These are phyloP conservation scores for Deilephila elpenor DNA, from an alignment of 2,888 invertebrate genomes.

Conservation along the genomic window DNA sequence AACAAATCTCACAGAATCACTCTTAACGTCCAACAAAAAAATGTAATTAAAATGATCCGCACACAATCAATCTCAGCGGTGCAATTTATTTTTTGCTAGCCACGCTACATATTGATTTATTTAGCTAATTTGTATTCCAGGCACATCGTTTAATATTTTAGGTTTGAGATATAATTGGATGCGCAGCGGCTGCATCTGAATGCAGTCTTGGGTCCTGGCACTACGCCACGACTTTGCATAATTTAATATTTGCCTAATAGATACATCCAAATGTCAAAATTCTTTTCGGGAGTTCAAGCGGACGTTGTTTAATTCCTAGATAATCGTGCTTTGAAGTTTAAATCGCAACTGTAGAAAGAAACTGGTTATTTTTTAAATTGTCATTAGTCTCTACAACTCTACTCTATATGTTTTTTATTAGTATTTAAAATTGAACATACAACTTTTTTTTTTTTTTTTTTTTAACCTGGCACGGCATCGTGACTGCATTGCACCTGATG, in stretches of 20 bases:
- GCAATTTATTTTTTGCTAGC: conserved; percentile 28
- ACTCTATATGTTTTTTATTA: too few relatives aligned
- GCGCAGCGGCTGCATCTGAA: conserved; percentile 74
- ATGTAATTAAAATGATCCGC: background rate
- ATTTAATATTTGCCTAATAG: conserved; percentile 69
- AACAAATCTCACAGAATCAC: background rate
- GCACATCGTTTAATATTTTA: conserved; percentile 77
- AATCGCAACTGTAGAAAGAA: background rate
- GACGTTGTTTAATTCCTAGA: background rate
- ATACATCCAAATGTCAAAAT: conserved; percentile 51
- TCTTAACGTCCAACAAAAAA: background rate
- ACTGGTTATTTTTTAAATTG: too few relatives aligned
- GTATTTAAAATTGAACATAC: too few relatives aligned
- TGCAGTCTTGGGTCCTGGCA: conserved; percentile 73
- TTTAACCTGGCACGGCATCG: too few relatives aligned
- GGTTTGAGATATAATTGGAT: conserved; percentile 81
- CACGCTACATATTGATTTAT: conserved; percentile 60
- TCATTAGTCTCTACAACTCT: too few relatives aligned
- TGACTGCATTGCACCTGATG: too few relatives aligned
- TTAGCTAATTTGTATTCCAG: conserved; percentile 71
- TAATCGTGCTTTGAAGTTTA: too few relatives aligned
- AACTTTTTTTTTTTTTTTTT: too few relatives aligned
- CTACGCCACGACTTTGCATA: conserved; percentile 72
- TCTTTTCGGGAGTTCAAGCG: background rate
- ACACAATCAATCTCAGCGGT: conserved; percentile 3